These are phyloP conservation scores for Leptogaster cylindrica DNA, from an alignment of 2,888 invertebrate species.

Conservation along the genomic window DNA sequence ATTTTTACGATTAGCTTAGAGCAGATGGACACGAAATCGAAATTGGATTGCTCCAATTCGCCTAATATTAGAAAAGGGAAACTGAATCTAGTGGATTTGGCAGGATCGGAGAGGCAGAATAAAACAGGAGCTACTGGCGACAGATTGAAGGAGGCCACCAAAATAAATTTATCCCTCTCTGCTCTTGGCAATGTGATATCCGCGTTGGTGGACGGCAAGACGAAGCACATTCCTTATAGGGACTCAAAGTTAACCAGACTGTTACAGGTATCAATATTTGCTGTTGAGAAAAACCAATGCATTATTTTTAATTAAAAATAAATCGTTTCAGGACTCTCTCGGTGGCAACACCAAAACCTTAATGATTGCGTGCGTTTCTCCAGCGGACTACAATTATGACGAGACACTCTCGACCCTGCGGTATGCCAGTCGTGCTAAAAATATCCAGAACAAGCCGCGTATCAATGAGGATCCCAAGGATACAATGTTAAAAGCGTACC, in stretches of 20 bases:
- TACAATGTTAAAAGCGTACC: constrained; percentile 81
- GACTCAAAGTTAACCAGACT: constrained; percentile 86
- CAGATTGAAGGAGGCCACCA: constrained; percentile 84
- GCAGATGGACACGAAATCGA: constrained; percentile 68
- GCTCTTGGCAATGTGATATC: constrained; percentile 90
- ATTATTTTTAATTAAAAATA: neutral
- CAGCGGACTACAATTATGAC: constrained; percentile 81
- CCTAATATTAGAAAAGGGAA: constrained; percentile 72
- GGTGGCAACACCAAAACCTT: constrained; percentile 89
- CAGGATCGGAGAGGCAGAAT: constrained; percentile 85
- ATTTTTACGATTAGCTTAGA: constrained; percentile 87
- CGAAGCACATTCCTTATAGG: constrained; percentile 80
- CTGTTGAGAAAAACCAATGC: too few relatives aligned
- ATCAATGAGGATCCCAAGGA: constrained; percentile 93
- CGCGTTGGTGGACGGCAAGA: constrained; percentile 81
- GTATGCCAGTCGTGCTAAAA: constrained; percentile 85
- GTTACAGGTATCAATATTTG: constrained; percentile 71
- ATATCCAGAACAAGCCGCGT: constrained; percentile 82
- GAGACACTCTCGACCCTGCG: constrained; percentile 82
- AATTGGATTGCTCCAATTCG: constrained; percentile 44
- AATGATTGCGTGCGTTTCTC: constrained; percentile 87
- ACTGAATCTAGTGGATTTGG: constrained; percentile 86
- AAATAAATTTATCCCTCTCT: constrained; percentile 86
- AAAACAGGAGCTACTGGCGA: constrained; percentile 87
- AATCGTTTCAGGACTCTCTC: constrained; percentile 68